These are phyloP conservation scores for Triops cancriformis DNA, from an alignment of 1,140 invertebrate genomes.

Conservation along the genomic window DNA sequence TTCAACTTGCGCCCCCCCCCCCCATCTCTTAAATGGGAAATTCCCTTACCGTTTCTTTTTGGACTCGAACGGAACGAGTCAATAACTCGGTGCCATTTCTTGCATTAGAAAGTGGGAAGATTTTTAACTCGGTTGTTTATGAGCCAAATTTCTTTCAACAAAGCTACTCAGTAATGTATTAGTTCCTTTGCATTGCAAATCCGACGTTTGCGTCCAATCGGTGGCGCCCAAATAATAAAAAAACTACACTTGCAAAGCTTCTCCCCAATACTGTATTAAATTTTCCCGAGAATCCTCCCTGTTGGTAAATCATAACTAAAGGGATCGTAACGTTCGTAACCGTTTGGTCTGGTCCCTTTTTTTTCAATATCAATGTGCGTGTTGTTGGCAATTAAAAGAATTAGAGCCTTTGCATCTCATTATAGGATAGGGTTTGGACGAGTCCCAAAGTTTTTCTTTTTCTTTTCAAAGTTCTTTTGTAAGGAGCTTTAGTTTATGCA, in stretches of 20 bases:
- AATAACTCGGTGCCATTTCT: no score
- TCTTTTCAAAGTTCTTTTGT: neutral
- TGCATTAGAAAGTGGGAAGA: neutral
- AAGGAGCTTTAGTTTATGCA: no score
- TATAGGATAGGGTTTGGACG: neutral
- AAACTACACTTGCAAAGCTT: no score
- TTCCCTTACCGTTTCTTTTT: neutral
- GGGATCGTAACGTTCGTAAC: neutral
- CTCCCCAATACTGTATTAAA: no score
- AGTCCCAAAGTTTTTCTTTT: neutral
- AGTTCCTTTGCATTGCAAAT: slow-evolving; percentile 10
- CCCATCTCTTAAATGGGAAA: neutral
- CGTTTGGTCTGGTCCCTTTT: neutral
- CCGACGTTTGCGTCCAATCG: neutral
- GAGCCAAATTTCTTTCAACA: neutral
- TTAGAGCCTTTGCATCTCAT: neutral
- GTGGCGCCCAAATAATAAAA: neutral
- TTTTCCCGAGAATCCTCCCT: no score
- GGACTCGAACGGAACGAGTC: no score
- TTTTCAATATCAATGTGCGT: neutral
- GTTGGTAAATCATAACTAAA: no score
- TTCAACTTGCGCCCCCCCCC: no score
- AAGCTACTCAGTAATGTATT: neutral
- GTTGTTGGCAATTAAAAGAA: neutral
- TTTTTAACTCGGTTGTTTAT: slow-evolving; percentile 8